These are phyloP conservation scores for Hybos culiciformis DNA, from an alignment of 2,888 invertebrate species.

Conservation along the genomic window DNA sequence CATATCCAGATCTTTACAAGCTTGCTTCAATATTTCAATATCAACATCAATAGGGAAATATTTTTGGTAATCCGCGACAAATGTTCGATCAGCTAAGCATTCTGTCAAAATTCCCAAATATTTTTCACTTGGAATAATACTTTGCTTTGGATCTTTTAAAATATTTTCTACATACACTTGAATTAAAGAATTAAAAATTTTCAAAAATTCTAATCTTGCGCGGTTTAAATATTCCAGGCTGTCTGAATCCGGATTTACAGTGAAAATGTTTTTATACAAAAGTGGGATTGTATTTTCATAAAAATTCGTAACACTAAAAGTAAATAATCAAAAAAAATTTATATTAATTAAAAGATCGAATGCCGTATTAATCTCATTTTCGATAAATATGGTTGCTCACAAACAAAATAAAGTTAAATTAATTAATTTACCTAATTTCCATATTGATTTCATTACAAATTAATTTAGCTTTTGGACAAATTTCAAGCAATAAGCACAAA, in stretches of 20 bases:
- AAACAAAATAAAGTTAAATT: not conserved
- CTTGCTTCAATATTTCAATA: slow-evolving; percentile 45
- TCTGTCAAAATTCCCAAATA: slow-evolving; percentile 35
- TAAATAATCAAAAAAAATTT: slow-evolving; percentile 8
- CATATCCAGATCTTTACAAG: slow-evolving; percentile 45
- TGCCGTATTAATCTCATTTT: too few species aligned
- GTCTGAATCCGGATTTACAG: slow-evolving; percentile 23
- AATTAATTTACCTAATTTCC: slow-evolving; percentile 37
- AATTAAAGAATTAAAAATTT: slow-evolving; percentile 34
- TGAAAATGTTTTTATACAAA: slow-evolving; percentile 49
- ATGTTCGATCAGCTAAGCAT: slow-evolving; percentile 40
- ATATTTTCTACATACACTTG: slow-evolving; percentile 30
- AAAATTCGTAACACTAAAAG: slow-evolving; percentile 54
- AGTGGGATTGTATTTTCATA: slow-evolving; percentile 63
- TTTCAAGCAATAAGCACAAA: slow-evolving; percentile 51
- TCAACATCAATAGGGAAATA: slow-evolving; percentile 54
- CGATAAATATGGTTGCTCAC: not conserved
- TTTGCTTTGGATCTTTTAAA: slow-evolving; percentile 21
- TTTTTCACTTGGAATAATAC: slow-evolving; percentile 21
- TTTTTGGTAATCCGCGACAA: slow-evolving; percentile 55
- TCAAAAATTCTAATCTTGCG: slow-evolving; percentile 35
- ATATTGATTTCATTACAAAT: slow-evolving; percentile 45
- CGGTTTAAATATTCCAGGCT: slow-evolving; percentile 29
- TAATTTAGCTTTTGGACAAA: slow-evolving; percentile 43
- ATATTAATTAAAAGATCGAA: not conserved